phyloP scores from a whole-genome alignment of 2,888 invertebrate genomes.

The Lepeophtheirus nordmannii region DNA sequence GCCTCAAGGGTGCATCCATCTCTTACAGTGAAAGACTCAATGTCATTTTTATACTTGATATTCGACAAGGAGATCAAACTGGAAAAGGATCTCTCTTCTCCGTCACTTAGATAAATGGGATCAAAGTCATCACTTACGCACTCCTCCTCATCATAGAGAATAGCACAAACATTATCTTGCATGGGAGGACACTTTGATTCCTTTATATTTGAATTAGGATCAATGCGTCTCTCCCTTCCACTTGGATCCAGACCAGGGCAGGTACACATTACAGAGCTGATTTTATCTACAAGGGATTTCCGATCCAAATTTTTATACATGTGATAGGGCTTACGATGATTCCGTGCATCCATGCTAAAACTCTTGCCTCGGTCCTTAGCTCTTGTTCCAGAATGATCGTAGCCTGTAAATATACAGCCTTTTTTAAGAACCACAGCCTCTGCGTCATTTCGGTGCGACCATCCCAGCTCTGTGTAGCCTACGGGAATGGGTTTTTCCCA shows the following conservation, averaged over 20 bases:
- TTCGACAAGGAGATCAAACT: background rate
- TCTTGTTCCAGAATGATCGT: constrained; percentile 4
- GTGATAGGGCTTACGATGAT: background rate
- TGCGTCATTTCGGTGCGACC: constrained; percentile 14
- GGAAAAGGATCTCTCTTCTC: constrained; percentile 11
- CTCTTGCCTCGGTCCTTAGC: background rate
- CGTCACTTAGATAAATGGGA: background rate
- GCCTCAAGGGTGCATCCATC: constrained; percentile 6
- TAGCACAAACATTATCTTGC: background rate
- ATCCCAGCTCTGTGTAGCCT: constrained; percentile 11
- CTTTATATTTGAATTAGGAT: background rate
- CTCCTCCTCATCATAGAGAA: constrained; percentile 9
- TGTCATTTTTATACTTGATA: constrained; percentile 1
- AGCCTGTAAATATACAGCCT: constrained; percentile 5
- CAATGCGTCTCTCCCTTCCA: background rate
- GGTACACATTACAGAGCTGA: background rate
- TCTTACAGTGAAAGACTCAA: constrained; percentile 9
- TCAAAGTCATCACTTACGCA: constrained; percentile 7
- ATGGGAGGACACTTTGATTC: background rate
- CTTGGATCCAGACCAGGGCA: background rate
- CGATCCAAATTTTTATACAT: constrained; percentile 6
- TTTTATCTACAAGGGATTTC: background rate
- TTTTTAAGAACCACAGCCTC: background rate
- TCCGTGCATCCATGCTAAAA: background rate
- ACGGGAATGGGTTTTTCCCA: background rate